These are phyloP conservation scores for Darevskia mixta DNA, from an alignment of 2,797 vertebrate genomes.

Conservation along the genomic window DNA sequence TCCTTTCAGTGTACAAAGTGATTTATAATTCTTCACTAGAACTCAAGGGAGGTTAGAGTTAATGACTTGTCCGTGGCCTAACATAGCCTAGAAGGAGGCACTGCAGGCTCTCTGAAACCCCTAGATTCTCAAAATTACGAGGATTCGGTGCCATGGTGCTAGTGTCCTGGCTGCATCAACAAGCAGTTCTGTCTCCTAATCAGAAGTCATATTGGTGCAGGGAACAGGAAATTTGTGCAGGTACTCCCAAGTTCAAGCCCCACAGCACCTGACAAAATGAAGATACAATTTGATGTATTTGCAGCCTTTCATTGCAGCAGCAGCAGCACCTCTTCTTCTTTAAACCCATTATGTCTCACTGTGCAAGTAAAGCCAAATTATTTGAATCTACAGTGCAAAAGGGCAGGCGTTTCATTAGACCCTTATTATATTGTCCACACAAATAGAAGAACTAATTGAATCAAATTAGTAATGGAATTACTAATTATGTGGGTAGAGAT, in stretches of 20 bases:
- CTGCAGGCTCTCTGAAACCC: background rate
- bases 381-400: constrained; percentile 51
- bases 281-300: constrained; percentile 9
- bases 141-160: background rate
- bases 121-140: background rate
- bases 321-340: background rate
- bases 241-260: background rate
- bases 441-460: constrained; percentile 18
- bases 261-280: background rate
- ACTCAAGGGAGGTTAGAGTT: too few relatives aligned
- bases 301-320: constrained; percentile 19
- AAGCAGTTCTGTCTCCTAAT: background rate
- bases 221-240: background rate
- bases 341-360: constrained; percentile 29
- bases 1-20: background rate
- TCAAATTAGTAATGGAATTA: constrained; percentile 48
- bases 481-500: constrained; percentile 35
- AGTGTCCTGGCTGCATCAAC: background rate
- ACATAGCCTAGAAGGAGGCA: background rate
- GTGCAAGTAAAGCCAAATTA: constrained; percentile 41
- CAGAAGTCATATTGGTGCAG: background rate
- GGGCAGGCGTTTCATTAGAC: constrained; percentile 61
- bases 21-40: background rate
- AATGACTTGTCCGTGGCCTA: background rate
- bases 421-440: constrained; percentile 40